phyloP scores from a whole-genome alignment of 2,888 invertebrate genomes.

The Zhengitettix transpicula region DNA sequence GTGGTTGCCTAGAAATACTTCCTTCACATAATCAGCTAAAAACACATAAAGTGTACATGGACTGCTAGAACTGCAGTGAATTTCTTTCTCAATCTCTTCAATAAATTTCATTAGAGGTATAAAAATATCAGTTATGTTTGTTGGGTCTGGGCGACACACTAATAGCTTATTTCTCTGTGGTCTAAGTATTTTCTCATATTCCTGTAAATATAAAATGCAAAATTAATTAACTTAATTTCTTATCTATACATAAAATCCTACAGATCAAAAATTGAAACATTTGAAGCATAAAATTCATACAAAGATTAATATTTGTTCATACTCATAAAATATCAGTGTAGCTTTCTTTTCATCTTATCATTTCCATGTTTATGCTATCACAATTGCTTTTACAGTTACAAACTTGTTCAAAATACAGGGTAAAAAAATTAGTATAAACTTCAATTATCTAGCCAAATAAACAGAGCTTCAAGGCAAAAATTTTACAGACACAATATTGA shows the following conservation, averaged over 20 bases:
- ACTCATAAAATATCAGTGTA: too few species aligned
- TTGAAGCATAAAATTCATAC: neutral
- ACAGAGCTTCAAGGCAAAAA: too few species aligned
- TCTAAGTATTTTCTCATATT: neutral
- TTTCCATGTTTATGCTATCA: too few species aligned
- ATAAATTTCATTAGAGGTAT: constrained; percentile 69
- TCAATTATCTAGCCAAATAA: too few species aligned
- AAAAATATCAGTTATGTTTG: constrained; percentile 60
- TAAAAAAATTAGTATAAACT: too few species aligned
- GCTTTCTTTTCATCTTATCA: too few species aligned
- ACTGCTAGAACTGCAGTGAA: constrained; percentile 25
- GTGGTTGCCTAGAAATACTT: constrained; percentile 67
- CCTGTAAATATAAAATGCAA: neutral
- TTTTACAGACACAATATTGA: neutral
- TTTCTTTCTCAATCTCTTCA: constrained; percentile 60
- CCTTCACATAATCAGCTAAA: constrained; percentile 71
- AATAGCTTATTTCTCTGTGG: constrained; percentile 33
- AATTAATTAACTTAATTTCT: too few species aligned
- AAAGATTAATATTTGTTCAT: too few species aligned
- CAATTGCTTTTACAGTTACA: too few species aligned
- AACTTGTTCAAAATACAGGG: too few species aligned
- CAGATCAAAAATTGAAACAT: neutral
- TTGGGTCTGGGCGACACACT: constrained; percentile 60
- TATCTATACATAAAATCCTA: neutral
- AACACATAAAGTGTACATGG: constrained; percentile 69